A percentile compares a stretch with the other conserved stretches of the same genome.
Evolutionary conservation across 2,888 invertebrate species (phyloP).

Genomic region (Hofmannophila pseudospretella): DNA sequence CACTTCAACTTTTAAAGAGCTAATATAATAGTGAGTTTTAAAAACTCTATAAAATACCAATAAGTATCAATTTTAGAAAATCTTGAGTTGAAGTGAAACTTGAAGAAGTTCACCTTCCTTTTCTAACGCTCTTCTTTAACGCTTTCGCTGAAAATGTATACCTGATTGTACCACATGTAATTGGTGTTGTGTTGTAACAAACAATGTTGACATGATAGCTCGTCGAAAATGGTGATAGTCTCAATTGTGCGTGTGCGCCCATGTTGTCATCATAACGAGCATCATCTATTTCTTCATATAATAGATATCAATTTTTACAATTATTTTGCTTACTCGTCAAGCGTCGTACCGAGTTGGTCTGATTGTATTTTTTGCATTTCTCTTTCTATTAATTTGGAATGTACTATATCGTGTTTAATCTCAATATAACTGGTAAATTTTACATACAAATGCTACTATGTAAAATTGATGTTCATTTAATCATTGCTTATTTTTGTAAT

Average conservation of each 20-base stretch:
- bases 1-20: constrained; percentile 37
- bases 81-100: constrained; percentile 29
- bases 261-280: constrained; percentile 29
- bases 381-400: constrained; percentile 29
- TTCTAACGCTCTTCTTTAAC: constrained; percentile 47
- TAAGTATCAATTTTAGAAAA: too few relatives aligned
- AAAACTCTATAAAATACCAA: too few relatives aligned
- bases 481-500: constrained; percentile 48
- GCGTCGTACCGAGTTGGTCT: constrained; percentile 18
- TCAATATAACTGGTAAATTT: constrained; percentile 33
- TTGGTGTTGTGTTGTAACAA: constrained; percentile 57
- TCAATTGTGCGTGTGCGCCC: constrained; percentile 20
- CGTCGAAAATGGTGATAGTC: constrained; percentile 60
- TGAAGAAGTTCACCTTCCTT: constrained; percentile 22
- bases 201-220: constrained; percentile 36
- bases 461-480: constrained; percentile 60
- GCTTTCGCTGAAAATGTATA: constrained; percentile 59
- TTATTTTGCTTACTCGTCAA: constrained; percentile 37
- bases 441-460: constrained; percentile 50
- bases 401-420: constrained; percentile 22
- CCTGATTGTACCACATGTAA: constrained; percentile 22
- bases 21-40: constrained; percentile 1
- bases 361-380: constrained; percentile 27
- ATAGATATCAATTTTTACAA: constrained; percentile 32
- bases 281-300: too few relatives aligned